Evolutionary conservation across 2,888 invertebrate species (phyloP).

Genomic region (Apeira syringaria): DNA sequence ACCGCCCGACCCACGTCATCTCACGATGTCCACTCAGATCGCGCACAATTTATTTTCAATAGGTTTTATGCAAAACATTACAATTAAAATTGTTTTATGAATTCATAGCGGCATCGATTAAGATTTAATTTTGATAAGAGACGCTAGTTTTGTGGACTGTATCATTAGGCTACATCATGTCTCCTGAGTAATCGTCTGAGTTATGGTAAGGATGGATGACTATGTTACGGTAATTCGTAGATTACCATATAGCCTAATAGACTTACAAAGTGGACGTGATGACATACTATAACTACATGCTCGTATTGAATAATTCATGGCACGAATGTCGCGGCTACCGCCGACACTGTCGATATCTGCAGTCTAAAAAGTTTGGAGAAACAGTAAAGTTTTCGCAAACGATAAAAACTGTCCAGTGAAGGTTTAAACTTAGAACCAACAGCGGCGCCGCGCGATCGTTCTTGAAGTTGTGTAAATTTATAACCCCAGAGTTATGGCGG

Average conservation of each 20-base stretch:
- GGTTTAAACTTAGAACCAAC: conserved; percentile 45
- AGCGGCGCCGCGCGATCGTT: conserved; percentile 42
- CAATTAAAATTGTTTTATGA: conserved; percentile 77
- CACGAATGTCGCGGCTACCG: conserved; percentile 18
- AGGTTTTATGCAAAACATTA: conserved; percentile 69
- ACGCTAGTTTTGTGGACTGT: conserved; percentile 58
- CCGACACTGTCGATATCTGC: conserved; percentile 9
- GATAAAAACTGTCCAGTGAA: conserved; percentile 48
- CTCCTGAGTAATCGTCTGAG: conserved; percentile 43
- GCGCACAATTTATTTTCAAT: conserved; percentile 69
- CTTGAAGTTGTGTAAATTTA: conserved; percentile 48
- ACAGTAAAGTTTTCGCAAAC: conserved; percentile 50
- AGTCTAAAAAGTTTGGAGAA: conserved; percentile 25
- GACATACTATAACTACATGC: conserved; percentile 23
- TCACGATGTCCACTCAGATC: conserved; percentile 54
- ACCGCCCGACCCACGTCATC: conserved; percentile 58
- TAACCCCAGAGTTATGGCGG: conserved; percentile 47
- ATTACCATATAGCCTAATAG: conserved; percentile 33
- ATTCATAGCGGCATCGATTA: conserved; percentile 69
- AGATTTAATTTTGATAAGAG: conserved; percentile 77
- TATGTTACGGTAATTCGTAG: conserved; percentile 30
- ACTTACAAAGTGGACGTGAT: conserved; percentile 30
- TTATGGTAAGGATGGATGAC: conserved; percentile 46
- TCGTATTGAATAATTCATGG: conserved; percentile 24
- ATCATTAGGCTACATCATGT: conserved; percentile 60